phyloP scores from a whole-genome alignment of 2,888 invertebrate genomes.

The Tiliacea aurago region DNA sequence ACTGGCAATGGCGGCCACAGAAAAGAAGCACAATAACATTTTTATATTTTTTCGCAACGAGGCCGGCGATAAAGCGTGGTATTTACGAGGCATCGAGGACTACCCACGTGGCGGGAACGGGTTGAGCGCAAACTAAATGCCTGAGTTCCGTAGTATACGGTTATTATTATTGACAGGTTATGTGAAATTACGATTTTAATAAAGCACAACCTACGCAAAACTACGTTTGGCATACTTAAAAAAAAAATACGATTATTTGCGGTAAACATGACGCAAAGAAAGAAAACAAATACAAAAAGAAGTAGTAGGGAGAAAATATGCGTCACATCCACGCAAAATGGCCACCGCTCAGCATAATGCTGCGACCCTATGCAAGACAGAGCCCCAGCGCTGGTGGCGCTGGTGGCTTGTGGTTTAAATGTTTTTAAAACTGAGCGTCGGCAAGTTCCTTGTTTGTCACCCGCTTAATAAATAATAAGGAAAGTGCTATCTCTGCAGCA shows the following conservation, averaged over 20 bases:
- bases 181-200: background rate
- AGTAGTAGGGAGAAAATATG: no score
- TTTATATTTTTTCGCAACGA: slow-evolving; percentile 70
- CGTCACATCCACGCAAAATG: no score
- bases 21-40: slow-evolving; percentile 68
- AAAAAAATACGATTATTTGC: no score
- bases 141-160: slow-evolving; percentile 33
- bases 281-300: no score
- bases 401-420: background rate
- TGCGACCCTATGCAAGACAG: no score
- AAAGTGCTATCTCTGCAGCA: background rate
- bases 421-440: no score
- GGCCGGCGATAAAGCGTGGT: slow-evolving; percentile 70
- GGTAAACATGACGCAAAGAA: no score
- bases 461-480: background rate
- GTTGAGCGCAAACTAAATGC: slow-evolving; percentile 35
- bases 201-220: background rate
- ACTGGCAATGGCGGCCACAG: slow-evolving; percentile 67
- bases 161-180: slow-evolving; percentile 14
- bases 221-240: background rate
- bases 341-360: no score
- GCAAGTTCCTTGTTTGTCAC: background rate
- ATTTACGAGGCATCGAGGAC: slow-evolving; percentile 74
- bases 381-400: no score
- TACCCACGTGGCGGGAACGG: slow-evolving; percentile 70